Base-by-base conservation (phyloP, 2,888 invertebrate genomes). In the Patella depressa region DNA sequence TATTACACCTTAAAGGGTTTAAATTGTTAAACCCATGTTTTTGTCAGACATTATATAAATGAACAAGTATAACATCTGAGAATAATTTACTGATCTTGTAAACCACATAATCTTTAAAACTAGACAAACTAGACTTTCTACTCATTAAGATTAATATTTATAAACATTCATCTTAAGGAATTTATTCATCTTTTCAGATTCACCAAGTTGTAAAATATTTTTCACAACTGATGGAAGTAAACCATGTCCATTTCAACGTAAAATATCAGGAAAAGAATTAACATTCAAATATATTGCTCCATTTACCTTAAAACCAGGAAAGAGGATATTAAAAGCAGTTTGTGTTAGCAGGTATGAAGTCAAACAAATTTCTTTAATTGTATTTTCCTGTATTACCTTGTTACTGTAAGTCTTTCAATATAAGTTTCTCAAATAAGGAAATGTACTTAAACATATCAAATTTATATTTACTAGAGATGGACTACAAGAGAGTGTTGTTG, bases 161-260 rank as follows among this genome's bases (percentile, higher is more conserved):
- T 45, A 45, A 45, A 45, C 4, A 2, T 34, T 34, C 34, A 5
- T 34, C 7, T 34, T 34, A 34, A 34, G 34, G 3, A 34, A 34
- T 34, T 34, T 34, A 7, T 45, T 45, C 45, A 45, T 72, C 57
- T 54, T 84, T 86, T 57, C 82, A 92, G 92, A 91, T 77, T 87
- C 88, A 53, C 87, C 88, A 76, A 87, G 87, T 69, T 88, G 89
- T 76, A 89, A 88, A 78, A 85, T 92, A 53, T 92, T 87, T 82
- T 92, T 92, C 83, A 90, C 91, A n/a, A 90, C 91, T 24, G 90
- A 92, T 88, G 92, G 92, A 4, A 87, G 88, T 12, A 91, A 90
- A 78, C 92, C 92, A n/a, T 86, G 86, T 77, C 91, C 91, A 54
- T 90, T 90, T 76, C 88, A 91, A 77, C 79, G 88, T n/a, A 90